Base-by-base conservation (phyloP, 2,888 invertebrate species). In the Lepidocyrtinus sp. region DNA sequence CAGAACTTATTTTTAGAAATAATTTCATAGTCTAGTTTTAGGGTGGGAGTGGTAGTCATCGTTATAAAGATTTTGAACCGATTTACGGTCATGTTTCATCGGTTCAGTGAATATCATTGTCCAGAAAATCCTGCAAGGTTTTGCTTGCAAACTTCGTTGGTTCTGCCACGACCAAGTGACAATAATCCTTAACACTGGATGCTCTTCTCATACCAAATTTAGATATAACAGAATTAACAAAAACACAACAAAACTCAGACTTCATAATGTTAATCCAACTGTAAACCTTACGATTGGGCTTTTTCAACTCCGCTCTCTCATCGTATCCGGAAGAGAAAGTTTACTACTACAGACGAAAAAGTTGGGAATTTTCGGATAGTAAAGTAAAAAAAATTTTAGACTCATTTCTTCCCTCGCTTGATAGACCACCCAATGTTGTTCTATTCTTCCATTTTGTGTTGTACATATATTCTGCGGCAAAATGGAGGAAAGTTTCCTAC, bases 321-420 rank as follows among this genome's bases (percentile, higher is more conserved):
- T 5, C 22, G 21, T 22, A n/a, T 2, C 22, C 19, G 2, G 2
- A 63, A 63, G 22, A 21, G 24, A n/a, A 64, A 21, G 1, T 63
- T 50, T 9, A 25, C 65, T 7, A 64, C 46, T 36, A 36, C 73
- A 50, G 46, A 46, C 15, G 27, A 17, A 17, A n/a, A 55, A n/a
- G 19, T 55, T 55, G 15, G 3, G 15, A 12, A 25, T 50, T 64
- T 64, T 63, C 9, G 73, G 73, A 21, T 73, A 73, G 9, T 73
- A 73, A n/a, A n/a, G n/a, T 64, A 63, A 73, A 0, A 73, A 19
- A 24, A 64, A 73, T 9, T 45, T 25, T n/a, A 63, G 24, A 24
- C 73, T 64, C 73, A 73, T 73, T 65, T 73, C 73, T 24, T 73
- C 73, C 25, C 50, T 24, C 26, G 73, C n/a, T 65, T 15, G 50